phyloP scores from a whole-genome alignment of 2,888 invertebrate genomes.

The Stenolophus ochropezus region DNA sequence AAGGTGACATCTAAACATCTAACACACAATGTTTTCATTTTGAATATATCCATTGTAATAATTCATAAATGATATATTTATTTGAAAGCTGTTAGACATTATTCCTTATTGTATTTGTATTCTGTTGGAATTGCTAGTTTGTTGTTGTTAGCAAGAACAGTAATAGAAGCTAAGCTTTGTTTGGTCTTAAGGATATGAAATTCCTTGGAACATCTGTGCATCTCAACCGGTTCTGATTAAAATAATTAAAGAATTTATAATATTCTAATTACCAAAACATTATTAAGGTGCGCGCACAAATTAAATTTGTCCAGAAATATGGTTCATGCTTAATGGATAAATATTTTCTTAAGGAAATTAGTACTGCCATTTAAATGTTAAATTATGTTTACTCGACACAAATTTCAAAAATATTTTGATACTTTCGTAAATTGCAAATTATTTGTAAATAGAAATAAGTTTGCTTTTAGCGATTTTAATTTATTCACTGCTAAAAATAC shows the following conservation, averaged over 20 bases:
- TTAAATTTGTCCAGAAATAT: constrained; percentile 11
- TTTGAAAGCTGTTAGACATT: no score
- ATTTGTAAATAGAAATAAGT: constrained; percentile 28
- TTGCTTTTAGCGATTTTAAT: not conserved
- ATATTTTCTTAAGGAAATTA: constrained; percentile 27
- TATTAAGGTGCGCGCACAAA: constrained; percentile 16
- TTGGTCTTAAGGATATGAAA: not conserved
- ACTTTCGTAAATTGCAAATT: constrained; percentile 18
- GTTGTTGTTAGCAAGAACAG: no score
- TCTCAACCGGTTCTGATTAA: not conserved
- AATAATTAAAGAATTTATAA: constrained; percentile 31
- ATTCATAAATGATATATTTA: no score
- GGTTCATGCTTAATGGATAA: constrained; percentile 18
- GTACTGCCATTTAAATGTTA: constrained; percentile 22
- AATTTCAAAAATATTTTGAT: constrained; percentile 29
- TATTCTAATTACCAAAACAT: constrained; percentile 16
- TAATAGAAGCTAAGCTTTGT: not conserved
- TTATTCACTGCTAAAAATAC: not conserved
- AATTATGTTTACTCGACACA: constrained; percentile 10
- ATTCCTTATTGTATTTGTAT: no score
- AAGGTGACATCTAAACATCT: no score
- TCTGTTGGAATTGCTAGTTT: no score
- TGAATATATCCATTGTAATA: no score
- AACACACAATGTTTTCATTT: no score
- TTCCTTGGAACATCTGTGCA: not conserved